These are phyloP conservation scores for Pseudotriccus pelzelni DNA, from an alignment of 2,797 vertebrate species.

Conservation along the genomic window DNA sequence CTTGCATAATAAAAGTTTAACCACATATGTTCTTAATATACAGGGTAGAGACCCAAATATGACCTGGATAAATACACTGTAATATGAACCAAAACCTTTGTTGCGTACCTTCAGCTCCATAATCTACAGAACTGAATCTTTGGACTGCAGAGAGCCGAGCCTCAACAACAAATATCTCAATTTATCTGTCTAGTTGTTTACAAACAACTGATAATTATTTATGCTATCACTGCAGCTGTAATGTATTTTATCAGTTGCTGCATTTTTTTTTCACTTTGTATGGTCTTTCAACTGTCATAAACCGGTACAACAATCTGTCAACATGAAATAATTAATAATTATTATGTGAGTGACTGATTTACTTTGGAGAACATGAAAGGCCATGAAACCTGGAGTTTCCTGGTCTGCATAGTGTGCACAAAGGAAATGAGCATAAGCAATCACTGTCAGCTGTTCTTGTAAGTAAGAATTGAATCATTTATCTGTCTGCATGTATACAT, in stretches of 20 bases:
- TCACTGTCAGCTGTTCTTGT: constrained; percentile 85
- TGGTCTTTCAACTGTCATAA: constrained; percentile 75
- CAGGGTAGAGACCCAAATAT: constrained; percentile 45
- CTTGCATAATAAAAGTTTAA: constrained; percentile 65
- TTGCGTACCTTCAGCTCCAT: not conserved
- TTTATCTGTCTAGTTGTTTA: constrained; percentile 17
- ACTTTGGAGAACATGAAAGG: constrained; percentile 76
- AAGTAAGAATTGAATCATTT: constrained; percentile 88
- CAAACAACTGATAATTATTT: constrained; percentile 60
- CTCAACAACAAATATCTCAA: constrained; percentile 8
- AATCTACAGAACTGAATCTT: not conserved
- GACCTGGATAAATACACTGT: constrained; percentile 41
- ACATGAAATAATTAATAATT: constrained; percentile 79
- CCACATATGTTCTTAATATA: constrained; percentile 70
- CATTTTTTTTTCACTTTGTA: constrained; percentile 55
- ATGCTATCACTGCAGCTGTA: constrained; percentile 1
- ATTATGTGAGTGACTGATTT: constrained; percentile 79
- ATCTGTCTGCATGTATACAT: constrained; percentile 83
- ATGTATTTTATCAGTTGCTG: constrained; percentile 50
- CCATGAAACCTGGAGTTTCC: constrained; percentile 74
- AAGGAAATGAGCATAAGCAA: constrained; percentile 84
- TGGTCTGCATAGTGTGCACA: constrained; percentile 67
- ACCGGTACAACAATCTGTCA: constrained; percentile 66
- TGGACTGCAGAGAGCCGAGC: not conserved
- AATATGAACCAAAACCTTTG: constrained; percentile 31